Percentiles rank a stretch among this genome's conserved stretches.
phyloP scores from a whole-genome alignment of 2,113 vertebrate species.

The Bombycilla garrulus region DNA sequence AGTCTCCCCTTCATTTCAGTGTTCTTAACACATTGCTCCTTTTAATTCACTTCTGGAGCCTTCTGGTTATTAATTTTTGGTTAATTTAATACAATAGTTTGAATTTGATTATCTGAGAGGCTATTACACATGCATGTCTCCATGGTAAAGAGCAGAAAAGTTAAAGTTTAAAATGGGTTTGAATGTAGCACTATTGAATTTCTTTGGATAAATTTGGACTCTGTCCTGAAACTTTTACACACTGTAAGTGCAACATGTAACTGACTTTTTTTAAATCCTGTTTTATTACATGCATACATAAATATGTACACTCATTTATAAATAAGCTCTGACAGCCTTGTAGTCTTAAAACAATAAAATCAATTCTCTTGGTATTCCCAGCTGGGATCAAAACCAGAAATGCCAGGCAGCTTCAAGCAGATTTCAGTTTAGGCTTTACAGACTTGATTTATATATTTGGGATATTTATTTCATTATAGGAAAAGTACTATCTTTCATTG shows the following conservation, averaged over 20 bases:
- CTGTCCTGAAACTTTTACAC: background rate
- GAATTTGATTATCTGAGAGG: conserved; percentile 9
- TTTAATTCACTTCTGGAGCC: conserved; percentile 8
- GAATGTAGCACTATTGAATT: background rate
- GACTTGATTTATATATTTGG: background rate
- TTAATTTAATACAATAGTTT: conserved; percentile 23
- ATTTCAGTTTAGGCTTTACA: background rate
- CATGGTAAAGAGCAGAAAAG: background rate
- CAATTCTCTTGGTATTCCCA: background rate
- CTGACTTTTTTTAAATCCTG: background rate
- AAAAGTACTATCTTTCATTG: background rate
- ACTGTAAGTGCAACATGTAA: background rate
- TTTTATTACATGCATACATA: background rate
- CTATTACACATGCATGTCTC: background rate
- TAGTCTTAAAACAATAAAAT: background rate
- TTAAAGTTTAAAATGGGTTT: background rate
- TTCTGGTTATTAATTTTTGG: conserved; percentile 26
- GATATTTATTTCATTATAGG: background rate
- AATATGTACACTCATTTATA: rapidly evolving
- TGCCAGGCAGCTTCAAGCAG: background rate
- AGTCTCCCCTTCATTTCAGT: background rate
- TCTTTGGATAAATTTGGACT: background rate
- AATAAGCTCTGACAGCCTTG: background rate
- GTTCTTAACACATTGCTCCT: background rate
- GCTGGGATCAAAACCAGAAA: background rate